These are phyloP conservation scores for Euborellia annulipes DNA, from an alignment of 1,140 invertebrate species.

Conservation along the genomic window DNA sequence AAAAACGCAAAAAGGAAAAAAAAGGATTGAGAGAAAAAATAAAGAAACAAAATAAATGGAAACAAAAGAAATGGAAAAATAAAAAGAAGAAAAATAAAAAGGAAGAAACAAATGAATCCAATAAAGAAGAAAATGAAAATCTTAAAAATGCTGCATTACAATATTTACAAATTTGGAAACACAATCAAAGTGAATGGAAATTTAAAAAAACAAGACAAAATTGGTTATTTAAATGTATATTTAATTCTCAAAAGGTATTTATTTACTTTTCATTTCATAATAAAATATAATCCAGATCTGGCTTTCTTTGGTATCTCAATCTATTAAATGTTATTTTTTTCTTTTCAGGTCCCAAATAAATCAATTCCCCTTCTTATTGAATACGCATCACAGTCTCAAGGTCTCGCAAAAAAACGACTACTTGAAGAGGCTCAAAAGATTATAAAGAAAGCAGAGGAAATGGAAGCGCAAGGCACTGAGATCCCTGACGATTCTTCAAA, in stretches of 20 bases:
- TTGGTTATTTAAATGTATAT: constrained; percentile 52
- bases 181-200: constrained; percentile 50
- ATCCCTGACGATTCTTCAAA: no score
- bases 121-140: neutral
- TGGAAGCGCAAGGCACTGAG: constrained; percentile 25
- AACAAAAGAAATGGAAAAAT: constrained; percentile 2
- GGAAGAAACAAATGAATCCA: neutral
- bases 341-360: constrained; percentile 32
- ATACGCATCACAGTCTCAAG: constrained; percentile 49
- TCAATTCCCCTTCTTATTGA: constrained; percentile 46
- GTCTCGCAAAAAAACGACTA: constrained; percentile 40
- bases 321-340: no score
- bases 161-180: constrained; percentile 37
- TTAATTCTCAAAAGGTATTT: constrained; percentile 29
- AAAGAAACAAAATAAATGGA: neutral
- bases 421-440: constrained; percentile 42
- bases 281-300: no score
- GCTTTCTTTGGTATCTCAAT: no score
- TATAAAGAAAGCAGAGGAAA: constrained; percentile 42
- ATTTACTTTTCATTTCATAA: neutral
- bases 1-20: no score
- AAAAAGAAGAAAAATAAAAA: neutral
- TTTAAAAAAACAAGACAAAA: constrained; percentile 58
- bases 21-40: no score
- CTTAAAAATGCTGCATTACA: neutral